A percentile compares a stretch with the other conserved stretches of the same genome.
These are phyloP conservation scores for Aquatica leii DNA, from an alignment of 2,888 invertebrate genomes.

Conservation along the genomic window DNA sequence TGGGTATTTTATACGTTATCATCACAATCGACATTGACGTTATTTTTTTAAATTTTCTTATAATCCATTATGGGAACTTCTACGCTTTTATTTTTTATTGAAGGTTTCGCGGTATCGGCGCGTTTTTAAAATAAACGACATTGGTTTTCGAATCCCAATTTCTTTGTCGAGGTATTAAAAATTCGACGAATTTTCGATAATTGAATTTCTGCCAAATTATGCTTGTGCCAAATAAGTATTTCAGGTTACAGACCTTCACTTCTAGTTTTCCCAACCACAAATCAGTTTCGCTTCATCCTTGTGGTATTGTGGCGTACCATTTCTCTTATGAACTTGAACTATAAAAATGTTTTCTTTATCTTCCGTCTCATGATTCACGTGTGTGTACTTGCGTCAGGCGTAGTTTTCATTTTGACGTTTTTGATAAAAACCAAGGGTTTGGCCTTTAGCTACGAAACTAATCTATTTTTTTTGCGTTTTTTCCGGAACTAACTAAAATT, in stretches of 20 bases:
- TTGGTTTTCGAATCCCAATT: constrained; percentile 7
- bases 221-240: constrained; percentile 8
- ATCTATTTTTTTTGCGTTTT: too few species aligned
- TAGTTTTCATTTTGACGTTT: too few species aligned
- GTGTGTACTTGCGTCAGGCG: too few species aligned
- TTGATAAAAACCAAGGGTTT: too few species aligned
- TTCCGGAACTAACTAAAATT: too few species aligned
- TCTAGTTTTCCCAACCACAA: constrained; percentile 12
- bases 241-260: constrained; percentile 15
- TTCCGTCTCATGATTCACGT: too few species aligned
- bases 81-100: neutral
- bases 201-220: neutral
- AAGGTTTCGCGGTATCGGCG: constrained; percentile 4
- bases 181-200: neutral
- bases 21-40: neutral
- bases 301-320: constrained; percentile 9
- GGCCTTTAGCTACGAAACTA: too few species aligned
- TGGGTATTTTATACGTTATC: neutral
- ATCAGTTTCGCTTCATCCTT: constrained; percentile 14
- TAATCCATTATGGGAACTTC: neutral
- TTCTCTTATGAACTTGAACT: neutral
- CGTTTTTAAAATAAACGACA: constrained; percentile 4
- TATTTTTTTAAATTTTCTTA: neutral
- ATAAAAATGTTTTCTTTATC: too few species aligned
- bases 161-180: neutral